Base-by-base conservation (phyloP, 2,113 vertebrate genomes). In the Pseudois nayaur region DNA sequence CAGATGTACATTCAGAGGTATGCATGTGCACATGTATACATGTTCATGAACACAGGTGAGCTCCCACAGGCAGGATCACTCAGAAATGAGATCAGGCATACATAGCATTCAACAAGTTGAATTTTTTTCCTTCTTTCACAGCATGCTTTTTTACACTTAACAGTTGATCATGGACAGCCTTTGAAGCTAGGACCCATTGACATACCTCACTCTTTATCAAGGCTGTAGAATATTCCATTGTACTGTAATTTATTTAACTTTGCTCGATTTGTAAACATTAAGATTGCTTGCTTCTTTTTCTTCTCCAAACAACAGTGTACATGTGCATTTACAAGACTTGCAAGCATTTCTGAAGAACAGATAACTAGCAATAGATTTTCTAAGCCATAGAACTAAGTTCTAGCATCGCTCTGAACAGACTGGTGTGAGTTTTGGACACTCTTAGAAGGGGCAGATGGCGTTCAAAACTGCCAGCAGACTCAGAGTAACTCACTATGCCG, bases 21-120 rank as follows among this genome's bases (percentile, higher is more conserved):
- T 36, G 16, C n/a, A 0, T 4, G 2, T 2, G 17, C 3, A 7
- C 10, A 17, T 8, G 31, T 8, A 0, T 52, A 57, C 31, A 1
- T 62, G 36, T 23, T 45, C 27, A 17, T 27, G 43, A 84, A 14
- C 23, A 13, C 52, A 16, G n/a, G 16, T 21, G 12, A 40, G 8
- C 2, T 16, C 13, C 17, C 11, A 27, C 8, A 11, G 8, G 3
- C 25, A 93, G 29, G 33, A 27, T 45, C 29, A 45, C 29, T 67
- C 91, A 83, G n/a, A 67, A 83, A 6, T 13, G 33, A 8, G 27
- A 7, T 29, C 55, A 4, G n/a, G 2, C 19, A 23, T 19, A 16
- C 64, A 21, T 10, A 71, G 6, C 55, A 10, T 55, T 21, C 67
- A 50, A 25, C 31, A 81, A 10, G 31, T 36, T n/a, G 17, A 5